These are phyloP conservation scores for Notothenia coriiceps DNA, from an alignment of 2,113 vertebrate species.

Conservation along the genomic window DNA sequence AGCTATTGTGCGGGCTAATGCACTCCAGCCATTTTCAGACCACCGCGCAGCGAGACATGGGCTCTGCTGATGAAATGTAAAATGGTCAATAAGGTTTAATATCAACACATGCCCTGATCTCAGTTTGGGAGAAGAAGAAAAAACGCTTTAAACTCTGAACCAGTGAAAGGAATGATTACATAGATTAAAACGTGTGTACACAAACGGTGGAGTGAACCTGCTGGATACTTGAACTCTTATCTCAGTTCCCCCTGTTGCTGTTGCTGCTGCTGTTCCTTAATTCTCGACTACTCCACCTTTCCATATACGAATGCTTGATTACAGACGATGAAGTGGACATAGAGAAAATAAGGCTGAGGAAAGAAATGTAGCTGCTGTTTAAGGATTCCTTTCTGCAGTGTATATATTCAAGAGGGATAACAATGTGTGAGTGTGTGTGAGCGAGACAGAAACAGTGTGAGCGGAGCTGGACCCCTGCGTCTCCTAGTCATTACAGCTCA, in stretches of 20 bases:
- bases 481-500: constrained; percentile 78
- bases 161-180: constrained; percentile 2
- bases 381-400: constrained; percentile 33
- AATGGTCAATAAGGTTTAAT: constrained; percentile 30
- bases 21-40: constrained; percentile 38
- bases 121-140: neutral
- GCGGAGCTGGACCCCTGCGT: constrained; percentile 67
- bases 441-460: constrained; percentile 59
- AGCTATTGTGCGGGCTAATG: constrained; percentile 41
- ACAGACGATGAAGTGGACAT: constrained; percentile 42
- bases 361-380: constrained; percentile 17
- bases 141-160: constrained; percentile 10
- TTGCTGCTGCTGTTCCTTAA: neutral
- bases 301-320: constrained; percentile 26
- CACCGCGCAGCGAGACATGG: neutral
- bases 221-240: neutral
- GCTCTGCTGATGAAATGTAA: constrained; percentile 37
- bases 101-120: constrained; percentile 22
- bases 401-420: constrained; percentile 53
- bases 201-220: neutral
- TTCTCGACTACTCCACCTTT: constrained; percentile 4
- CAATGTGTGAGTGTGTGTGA: constrained; percentile 22
- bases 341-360: constrained; percentile 3
- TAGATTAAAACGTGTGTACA: neutral
- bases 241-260: neutral